Evolutionary conservation across 2,888 invertebrate species (phyloP).

Genomic region (Apantesis nais): DNA sequence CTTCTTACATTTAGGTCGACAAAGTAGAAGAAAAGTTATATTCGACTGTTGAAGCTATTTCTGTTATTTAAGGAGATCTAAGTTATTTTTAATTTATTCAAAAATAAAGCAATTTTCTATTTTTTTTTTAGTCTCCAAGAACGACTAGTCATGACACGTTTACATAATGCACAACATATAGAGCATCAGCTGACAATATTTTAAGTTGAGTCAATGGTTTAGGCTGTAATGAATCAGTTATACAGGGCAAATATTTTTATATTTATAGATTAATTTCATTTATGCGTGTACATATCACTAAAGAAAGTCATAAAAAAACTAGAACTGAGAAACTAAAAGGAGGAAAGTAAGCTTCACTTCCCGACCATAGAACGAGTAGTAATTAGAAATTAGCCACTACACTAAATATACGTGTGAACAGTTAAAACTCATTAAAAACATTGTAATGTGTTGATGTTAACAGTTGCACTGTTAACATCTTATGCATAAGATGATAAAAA

Average conservation of each 20-base stretch:
- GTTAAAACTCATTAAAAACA: neutral
- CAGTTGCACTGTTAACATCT: no score
- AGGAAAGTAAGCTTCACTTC: neutral
- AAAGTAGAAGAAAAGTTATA: neutral
- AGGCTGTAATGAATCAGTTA: no score
- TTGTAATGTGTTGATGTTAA: neutral
- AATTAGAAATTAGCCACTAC: neutral
- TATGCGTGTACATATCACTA: neutral
- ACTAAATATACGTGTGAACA: neutral
- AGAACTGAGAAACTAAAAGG: neutral
- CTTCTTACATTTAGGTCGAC: neutral
- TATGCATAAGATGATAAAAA: neutral
- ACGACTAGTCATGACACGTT: no score
- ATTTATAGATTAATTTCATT: no score
- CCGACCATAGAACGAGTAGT: neutral
- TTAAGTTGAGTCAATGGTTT: no score
- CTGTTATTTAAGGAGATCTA: neutral
- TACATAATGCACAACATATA: no score
- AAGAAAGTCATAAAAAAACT: no score
- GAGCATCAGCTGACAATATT: no score
- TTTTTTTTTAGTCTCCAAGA: no score
- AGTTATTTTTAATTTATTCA: no score
- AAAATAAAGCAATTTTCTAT: neutral
- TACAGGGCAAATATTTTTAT: no score
- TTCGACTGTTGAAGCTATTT: neutral